Conservation (phyloP, 2,888 invertebrate species). For the Agriopis aurantiaria region DNA sequence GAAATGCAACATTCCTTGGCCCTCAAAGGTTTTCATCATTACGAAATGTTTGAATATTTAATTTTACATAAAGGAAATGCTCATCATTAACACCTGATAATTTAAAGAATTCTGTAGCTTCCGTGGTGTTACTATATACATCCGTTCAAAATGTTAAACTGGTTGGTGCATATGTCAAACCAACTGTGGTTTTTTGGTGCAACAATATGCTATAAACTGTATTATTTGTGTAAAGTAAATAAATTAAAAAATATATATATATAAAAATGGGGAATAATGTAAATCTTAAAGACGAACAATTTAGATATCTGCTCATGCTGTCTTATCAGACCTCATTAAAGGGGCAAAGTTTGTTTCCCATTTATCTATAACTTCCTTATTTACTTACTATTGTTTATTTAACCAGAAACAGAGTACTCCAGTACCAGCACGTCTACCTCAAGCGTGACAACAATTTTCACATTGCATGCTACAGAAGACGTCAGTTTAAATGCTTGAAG, state of each 20-base stretch:
- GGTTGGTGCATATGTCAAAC: no score
- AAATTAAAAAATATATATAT: no score
- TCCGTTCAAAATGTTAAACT: slow-evolving; percentile 1
- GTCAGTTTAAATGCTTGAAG: slow-evolving; percentile 20
- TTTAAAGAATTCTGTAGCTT: slow-evolving; percentile 15
- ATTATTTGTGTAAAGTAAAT: no score
- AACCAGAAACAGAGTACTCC: not conserved
- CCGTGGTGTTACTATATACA: slow-evolving; percentile 16
- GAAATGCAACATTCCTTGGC: slow-evolving; percentile 22
- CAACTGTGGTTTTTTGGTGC: no score
- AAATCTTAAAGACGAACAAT: not conserved
- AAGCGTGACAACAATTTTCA: slow-evolving; percentile 10
- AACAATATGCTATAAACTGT: no score
- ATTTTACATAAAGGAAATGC: slow-evolving; percentile 25
- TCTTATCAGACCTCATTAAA: slow-evolving; percentile 32
- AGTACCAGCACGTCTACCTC: not conserved
- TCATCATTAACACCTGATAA: slow-evolving; percentile 21
- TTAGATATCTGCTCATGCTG: slow-evolving; percentile 11
- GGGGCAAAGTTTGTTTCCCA: slow-evolving; percentile 21
- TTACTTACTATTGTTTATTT: not conserved
- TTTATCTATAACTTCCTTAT: slow-evolving; percentile 16
- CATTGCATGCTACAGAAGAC: slow-evolving; percentile 16
- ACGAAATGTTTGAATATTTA: slow-evolving; percentile 17
- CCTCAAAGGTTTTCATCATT: slow-evolving; percentile 20
- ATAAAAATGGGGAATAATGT: not conserved